These are phyloP conservation scores for Platyscapa corneri DNA, from an alignment of 1,140 invertebrate genomes.

Conservation along the genomic window DNA sequence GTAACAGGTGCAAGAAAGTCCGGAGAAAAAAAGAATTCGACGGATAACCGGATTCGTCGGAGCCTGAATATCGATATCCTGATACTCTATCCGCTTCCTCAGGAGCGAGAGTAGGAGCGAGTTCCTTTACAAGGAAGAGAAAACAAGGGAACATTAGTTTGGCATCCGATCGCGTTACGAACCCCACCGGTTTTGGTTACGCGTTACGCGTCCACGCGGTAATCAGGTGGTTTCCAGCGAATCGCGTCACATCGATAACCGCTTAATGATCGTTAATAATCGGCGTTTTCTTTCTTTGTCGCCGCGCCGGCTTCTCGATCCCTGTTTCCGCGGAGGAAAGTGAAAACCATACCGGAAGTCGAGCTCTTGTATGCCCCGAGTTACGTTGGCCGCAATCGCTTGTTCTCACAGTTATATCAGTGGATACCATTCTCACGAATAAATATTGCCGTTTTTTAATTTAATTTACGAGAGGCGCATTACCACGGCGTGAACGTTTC, in stretches of 20 bases:
- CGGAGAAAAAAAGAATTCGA: background rate
- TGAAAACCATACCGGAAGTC: constrained; percentile 58
- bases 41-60: constrained; percentile 10
- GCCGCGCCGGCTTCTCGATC: background rate
- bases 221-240: constrained; percentile 52
- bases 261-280: constrained; percentile 51
- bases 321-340: constrained; percentile 53
- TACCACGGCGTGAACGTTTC: too few species aligned
- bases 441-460: background rate
- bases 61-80: background rate
- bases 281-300: constrained; percentile 28
- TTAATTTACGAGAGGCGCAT: background rate
- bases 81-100: background rate
- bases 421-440: background rate
- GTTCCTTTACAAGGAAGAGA: constrained; percentile 55
- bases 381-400: constrained; percentile 55
- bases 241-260: constrained; percentile 48
- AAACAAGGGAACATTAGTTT: constrained; percentile 54
- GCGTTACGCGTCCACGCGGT: constrained; percentile 52
- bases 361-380: constrained; percentile 53
- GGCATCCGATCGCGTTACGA: constrained; percentile 55
- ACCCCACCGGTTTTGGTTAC: constrained; percentile 54
- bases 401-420: constrained; percentile 45
- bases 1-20: background rate
- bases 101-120: background rate